Percentiles rank a stretch among this genome's conserved stretches.
These are phyloP conservation scores for Nesospiza acunhae DNA, from an alignment of 2,113 vertebrate species.

Conservation along the genomic window DNA sequence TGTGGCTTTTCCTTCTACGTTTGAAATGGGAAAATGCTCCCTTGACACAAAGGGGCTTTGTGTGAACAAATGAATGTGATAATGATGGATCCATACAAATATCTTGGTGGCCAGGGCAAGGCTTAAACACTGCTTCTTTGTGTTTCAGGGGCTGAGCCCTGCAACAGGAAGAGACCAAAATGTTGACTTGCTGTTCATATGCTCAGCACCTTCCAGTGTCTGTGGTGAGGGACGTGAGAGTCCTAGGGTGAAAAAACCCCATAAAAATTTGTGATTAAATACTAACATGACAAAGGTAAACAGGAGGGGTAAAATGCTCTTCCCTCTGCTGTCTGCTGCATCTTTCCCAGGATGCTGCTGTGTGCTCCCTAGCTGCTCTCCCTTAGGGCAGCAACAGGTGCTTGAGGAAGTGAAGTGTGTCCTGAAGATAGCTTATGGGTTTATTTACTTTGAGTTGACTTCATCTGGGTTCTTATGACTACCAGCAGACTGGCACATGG, in stretches of 20 bases:
- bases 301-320: not conserved
- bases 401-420: not conserved
- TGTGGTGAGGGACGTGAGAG: not conserved
- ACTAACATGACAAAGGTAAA: fast-evolving
- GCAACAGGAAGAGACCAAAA: not conserved
- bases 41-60: not conserved
- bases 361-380: not conserved
- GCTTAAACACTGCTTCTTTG: not conserved
- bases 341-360: not conserved
- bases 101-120: not conserved
- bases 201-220: not conserved
- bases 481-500: not conserved
- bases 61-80: not conserved
- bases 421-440: not conserved
- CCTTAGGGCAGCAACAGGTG: fast-evolving
- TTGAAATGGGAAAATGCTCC: not conserved
- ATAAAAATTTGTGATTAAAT: not conserved
- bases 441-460: not conserved
- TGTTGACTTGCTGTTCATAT: not conserved
- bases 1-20: not conserved
- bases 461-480: not conserved
- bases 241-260: not conserved
- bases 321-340: not conserved
- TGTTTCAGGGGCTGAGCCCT: not conserved
- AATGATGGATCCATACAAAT: not conserved